Conservation (phyloP, 2,888 invertebrate genomes). For the Isotomurus palustris region DNA sequence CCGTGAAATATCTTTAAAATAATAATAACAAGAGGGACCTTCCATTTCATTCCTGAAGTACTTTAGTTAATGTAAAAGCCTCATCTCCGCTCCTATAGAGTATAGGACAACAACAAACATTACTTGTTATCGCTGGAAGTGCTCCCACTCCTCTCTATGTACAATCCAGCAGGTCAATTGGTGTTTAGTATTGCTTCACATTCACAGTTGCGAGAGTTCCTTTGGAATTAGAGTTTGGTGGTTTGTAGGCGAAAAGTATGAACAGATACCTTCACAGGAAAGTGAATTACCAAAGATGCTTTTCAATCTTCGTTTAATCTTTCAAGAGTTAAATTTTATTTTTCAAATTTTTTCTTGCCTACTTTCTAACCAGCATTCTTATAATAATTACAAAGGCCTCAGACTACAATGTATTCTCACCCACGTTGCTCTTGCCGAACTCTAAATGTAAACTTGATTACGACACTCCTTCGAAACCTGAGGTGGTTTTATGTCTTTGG, state of each 20-base stretch:
- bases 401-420: too few species aligned
- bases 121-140: background rate
- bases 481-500: too few species aligned
- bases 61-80: background rate
- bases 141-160: too few species aligned
- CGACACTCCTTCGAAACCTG: too few species aligned
- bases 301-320: constrained; percentile 2
- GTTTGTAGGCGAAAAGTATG: background rate
- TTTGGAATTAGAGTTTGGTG: constrained; percentile 2
- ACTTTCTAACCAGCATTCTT: too few species aligned
- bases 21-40: constrained; percentile 36
- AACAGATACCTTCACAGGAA: background rate
- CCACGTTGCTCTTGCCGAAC: too few species aligned
- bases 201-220: too few species aligned
- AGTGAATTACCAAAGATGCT: background rate
- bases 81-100: constrained; percentile 2
- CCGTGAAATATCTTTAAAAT: constrained; percentile 43
- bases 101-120: constrained; percentile 13
- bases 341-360: background rate
- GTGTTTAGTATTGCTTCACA: background rate
- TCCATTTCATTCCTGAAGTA: constrained; percentile 1
- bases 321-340: background rate
- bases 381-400: too few species aligned
- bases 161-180: constrained; percentile 9
- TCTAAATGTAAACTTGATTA: too few species aligned